Base-by-base conservation (phyloP, 2,888 invertebrate genomes). In the Nymphalis urticae region DNA sequence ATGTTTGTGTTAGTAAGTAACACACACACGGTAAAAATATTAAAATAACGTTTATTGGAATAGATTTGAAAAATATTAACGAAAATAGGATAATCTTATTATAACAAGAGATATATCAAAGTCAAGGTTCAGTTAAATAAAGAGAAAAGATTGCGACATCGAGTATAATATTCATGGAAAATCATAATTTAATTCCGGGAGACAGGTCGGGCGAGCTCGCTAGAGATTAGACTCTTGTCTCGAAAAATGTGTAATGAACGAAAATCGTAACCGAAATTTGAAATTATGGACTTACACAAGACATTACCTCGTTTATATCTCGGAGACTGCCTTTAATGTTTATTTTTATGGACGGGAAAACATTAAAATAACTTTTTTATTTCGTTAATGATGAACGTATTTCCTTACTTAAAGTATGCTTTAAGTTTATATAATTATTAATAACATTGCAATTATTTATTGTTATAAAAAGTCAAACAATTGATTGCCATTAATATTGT, bases 151-250 rank as follows among this genome's bases (percentile, higher is more conserved):
- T 87, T 83, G 86, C 82, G 82, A 85, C 85, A 83, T 81, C 84
- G 79, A 80, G 84, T 92, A 86, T 90, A 91, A 92, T 91, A 92
- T 92, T 92, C 92, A 92, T 92, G 88, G 84, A 88, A 91, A 89
- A 81, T 76, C 85, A 90, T 92, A 89, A 91, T 90, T 92, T 90
- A 86, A 91, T 91, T 90, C 85, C 36, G 71, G 66, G 81, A 84
- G 88, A 89, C 89, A 86, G 85, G 76, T 80, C 78, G 81, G 80
- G 82, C 79, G 80, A 75, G 77, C 80, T 75, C 81, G 78, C 78
- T 75, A 74, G 80, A 86, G 88, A 89, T 90, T 89, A 89, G 83
- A 79, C 80, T 84, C 83, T 85, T 86, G 86, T 87, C 85, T 85
- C 80, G 77, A 79, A 82, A 85, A 88, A 85, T 81, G 83, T 82